These are phyloP conservation scores for Aplysina aerophoba DNA, from an alignment of 37 sponge, comb jelly and placozoan genomes.

Conservation along the genomic window DNA sequence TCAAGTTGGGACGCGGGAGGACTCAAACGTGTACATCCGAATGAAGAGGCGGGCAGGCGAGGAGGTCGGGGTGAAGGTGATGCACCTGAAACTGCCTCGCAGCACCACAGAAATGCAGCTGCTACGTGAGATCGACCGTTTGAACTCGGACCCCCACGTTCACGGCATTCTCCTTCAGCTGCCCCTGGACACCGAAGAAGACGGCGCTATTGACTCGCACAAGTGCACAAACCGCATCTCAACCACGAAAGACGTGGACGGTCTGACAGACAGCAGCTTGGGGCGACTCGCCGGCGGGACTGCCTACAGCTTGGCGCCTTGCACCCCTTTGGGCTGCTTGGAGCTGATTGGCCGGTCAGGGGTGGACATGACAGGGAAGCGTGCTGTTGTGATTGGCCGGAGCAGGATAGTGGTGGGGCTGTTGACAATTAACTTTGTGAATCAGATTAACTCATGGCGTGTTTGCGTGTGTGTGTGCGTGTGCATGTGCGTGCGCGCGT, in stretches of 20 bases:
- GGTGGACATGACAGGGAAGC: conserved; percentile 65
- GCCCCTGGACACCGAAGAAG: conserved; percentile 57
- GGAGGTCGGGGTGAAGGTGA: conserved; percentile 62
- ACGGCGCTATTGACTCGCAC: conserved; percentile 55
- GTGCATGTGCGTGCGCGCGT: not conserved
- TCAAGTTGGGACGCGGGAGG: conserved; percentile 85
- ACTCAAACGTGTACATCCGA: conserved; percentile 95
- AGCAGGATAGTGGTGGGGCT: conserved; percentile 91
- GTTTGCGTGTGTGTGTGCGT: conserved; percentile 26
- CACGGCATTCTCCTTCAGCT: conserved; percentile 93
- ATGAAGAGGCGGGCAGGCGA: conserved; percentile 88
- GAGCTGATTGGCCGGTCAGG: conserved; percentile 88
- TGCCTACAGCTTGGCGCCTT: conserved; percentile 60
- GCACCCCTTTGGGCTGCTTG: conserved; percentile 94
- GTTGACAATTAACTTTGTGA: not conserved
- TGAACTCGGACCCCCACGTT: conserved; percentile 78
- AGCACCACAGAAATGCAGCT: conserved; percentile 65
- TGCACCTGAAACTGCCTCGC: conserved; percentile 77
- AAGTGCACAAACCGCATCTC: conserved; percentile 80
- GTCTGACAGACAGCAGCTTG: conserved; percentile 85
- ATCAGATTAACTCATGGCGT: not conserved
- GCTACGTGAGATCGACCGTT: conserved; percentile 41
- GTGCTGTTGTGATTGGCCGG: conserved; percentile 89
- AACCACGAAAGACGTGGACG: conserved; percentile 91
- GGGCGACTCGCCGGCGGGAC: conserved; percentile 85